These are phyloP conservation scores for Xylocopa sonorina DNA, from an alignment of 1,140 invertebrate genomes.

Conservation along the genomic window DNA sequence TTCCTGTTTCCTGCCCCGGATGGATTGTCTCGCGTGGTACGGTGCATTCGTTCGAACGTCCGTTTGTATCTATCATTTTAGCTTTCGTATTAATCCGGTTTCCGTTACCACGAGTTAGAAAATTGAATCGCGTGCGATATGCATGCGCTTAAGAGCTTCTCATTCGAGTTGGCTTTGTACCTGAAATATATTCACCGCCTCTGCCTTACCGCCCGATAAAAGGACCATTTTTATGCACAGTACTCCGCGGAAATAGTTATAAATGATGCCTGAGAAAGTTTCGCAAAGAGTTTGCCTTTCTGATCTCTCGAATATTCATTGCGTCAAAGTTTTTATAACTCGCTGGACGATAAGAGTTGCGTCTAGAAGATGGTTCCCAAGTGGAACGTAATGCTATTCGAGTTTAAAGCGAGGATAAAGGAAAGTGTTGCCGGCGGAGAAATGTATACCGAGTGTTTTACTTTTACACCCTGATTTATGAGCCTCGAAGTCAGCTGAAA, in stretches of 20 bases:
- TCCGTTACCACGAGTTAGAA: background rate
- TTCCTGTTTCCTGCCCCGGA: slow-evolving; percentile 5
- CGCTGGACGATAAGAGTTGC: background rate
- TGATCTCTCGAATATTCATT: background rate
- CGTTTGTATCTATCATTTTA: background rate
- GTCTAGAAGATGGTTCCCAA: background rate
- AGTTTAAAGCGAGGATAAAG: background rate
- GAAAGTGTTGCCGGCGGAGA: background rate
- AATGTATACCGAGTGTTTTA: background rate
- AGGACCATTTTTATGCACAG: too few relatives aligned
- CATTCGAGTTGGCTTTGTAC: too few relatives aligned
- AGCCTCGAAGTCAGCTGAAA: slow-evolving; percentile 23
- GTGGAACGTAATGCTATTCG: background rate
- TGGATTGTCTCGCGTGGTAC: background rate
- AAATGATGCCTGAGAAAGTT: background rate
- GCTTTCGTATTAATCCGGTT: background rate
- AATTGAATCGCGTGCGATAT: background rate
- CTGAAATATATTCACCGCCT: too few relatives aligned
- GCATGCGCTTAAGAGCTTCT: too few relatives aligned
- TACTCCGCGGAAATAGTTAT: too few relatives aligned
- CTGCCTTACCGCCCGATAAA: too few relatives aligned
- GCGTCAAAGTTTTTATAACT: background rate
- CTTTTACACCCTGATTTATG: slow-evolving; percentile 50
- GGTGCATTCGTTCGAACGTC: slow-evolving; percentile 16
- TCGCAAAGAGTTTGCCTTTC: background rate